phyloP scores from a whole-genome alignment of 2,888 invertebrate genomes.

The Pterobdella sp. region DNA sequence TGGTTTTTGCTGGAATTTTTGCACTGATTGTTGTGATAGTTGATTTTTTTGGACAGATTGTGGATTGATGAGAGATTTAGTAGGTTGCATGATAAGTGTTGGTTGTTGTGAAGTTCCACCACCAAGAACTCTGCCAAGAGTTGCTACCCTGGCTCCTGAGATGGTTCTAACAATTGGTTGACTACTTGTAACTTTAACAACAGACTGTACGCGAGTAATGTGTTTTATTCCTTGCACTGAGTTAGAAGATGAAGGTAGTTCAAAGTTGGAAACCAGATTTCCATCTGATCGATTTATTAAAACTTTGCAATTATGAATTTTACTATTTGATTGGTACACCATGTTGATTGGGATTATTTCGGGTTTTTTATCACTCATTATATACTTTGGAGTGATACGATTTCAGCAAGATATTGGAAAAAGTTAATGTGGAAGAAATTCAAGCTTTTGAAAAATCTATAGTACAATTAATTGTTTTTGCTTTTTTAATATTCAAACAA shows the following conservation, averaged over 20 bases:
- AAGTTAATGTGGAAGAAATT: too few species aligned
- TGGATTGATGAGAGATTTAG: background rate
- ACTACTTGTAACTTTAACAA: background rate
- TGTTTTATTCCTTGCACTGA: background rate
- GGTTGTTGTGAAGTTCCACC: background rate
- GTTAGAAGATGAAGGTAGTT: background rate
- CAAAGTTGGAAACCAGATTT: background rate
- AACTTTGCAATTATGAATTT: background rate
- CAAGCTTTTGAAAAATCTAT: too few species aligned
- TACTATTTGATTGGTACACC: background rate
- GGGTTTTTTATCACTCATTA: constrained; percentile 2
- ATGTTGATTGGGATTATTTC: constrained; percentile 11
- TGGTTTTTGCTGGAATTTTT: constrained; percentile 2
- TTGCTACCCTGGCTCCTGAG: background rate
- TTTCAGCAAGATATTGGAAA: too few species aligned
- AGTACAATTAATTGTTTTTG: too few species aligned
- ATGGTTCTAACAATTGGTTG: background rate
- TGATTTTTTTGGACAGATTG: background rate
- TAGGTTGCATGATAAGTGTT: background rate
- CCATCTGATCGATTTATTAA: background rate
- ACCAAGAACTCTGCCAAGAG: background rate
- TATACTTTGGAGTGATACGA: too few species aligned
- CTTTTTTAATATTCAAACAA: too few species aligned
- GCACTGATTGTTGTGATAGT: background rate
- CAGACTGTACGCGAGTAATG: background rate